phyloP scores from a whole-genome alignment of 2,113 vertebrate genomes.

The Phainopepla nitens region DNA sequence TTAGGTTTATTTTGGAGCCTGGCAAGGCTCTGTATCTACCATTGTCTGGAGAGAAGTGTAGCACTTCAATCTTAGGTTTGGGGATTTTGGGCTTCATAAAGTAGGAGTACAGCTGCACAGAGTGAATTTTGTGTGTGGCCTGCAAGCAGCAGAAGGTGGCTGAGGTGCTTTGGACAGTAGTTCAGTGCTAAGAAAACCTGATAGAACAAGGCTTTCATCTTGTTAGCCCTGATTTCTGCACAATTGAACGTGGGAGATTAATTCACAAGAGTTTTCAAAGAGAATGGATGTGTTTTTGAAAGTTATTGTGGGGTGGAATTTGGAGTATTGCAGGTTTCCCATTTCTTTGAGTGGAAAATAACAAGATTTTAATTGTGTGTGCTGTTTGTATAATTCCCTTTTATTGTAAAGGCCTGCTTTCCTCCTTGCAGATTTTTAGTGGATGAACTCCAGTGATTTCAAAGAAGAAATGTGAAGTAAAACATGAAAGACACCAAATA shows the following conservation, averaged over 20 bases:
- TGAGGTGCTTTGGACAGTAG: background rate
- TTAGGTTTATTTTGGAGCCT: background rate
- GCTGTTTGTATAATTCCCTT: background rate
- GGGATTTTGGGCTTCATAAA: background rate
- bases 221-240: background rate
- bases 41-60: background rate
- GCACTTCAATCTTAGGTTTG: background rate
- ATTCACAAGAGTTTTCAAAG: background rate
- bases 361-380: background rate
- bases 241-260: background rate
- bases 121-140: background rate
- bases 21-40: background rate
- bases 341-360: background rate
- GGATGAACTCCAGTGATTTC: background rate
- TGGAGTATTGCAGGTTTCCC: background rate
- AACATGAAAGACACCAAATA: background rate
- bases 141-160: background rate
- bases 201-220: background rate
- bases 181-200: background rate
- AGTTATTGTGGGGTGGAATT: background rate
- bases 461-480: background rate
- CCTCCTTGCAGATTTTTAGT: background rate
- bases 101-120: background rate
- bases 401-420: background rate
- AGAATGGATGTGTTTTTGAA: background rate